Percentiles rank a stretch among this genome's conserved stretches.
Conservation (phyloP, 2,113 vertebrate genomes). For the Orthonyx spaldingii region DNA sequence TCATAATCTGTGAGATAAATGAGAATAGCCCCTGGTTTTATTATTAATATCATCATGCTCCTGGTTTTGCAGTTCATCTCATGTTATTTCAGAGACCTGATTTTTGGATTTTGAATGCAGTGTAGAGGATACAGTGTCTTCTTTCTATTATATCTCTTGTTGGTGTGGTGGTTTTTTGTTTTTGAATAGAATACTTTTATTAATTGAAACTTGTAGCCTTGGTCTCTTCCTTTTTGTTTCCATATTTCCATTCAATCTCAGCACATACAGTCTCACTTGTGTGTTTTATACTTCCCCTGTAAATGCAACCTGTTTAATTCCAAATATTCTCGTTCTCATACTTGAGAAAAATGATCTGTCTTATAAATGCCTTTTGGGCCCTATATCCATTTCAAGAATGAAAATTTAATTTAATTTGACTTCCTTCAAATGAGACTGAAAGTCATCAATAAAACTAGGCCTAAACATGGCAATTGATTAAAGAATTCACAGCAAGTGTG, state of each 20-base stretch:
- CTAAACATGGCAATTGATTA: not conserved
- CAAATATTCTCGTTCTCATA: slow-evolving; percentile 35
- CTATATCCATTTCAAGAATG: slow-evolving; percentile 41
- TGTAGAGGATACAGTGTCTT: not conserved
- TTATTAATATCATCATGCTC: not conserved
- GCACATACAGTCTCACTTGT: not conserved
- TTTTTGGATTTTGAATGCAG: not conserved
- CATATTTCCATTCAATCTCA: not conserved
- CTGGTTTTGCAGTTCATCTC: not conserved
- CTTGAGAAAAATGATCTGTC: slow-evolving; percentile 55
- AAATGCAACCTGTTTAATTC: slow-evolving; percentile 46
- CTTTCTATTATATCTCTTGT: not conserved
- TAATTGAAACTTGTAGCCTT: not conserved
- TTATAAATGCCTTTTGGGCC: slow-evolving; percentile 35
- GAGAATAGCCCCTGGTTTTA: not conserved
- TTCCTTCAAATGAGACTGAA: slow-evolving; percentile 47
- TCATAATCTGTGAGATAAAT: not conserved
- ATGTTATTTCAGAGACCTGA: not conserved
- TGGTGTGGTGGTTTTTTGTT: not conserved
- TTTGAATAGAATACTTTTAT: not conserved
- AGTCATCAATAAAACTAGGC: slow-evolving; percentile 46
- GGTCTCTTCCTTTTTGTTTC: not conserved
- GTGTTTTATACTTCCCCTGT: not conserved
- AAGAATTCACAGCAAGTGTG: slow-evolving; percentile 10
- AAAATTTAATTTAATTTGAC: slow-evolving; percentile 55